Evolutionary conservation across 1,140 invertebrate genomes (phyloP), one percentile per base, ranked within the genome.

Genomic region (Temnothorax curvispinosus): DNA sequence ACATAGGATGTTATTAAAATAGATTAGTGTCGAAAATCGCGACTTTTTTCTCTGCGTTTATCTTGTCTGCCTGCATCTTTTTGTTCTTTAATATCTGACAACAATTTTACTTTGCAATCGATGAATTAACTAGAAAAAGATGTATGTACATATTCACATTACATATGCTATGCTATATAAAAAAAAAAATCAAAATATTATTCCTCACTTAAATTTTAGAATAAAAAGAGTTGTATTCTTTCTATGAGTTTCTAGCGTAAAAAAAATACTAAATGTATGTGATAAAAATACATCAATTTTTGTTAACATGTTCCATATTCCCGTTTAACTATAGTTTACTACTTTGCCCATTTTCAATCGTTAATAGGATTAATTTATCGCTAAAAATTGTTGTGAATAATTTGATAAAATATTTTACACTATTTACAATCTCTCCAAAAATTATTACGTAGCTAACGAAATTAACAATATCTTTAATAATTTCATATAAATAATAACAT

Each of bases 1-100:
- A 38, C 78, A 21, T 60, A 9, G 54, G 52, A 60, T 27, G 69
- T 84, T 84, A 84, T 84, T 75, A 84, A 84, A 84, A 84, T 74
- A 84, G 69, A 75, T 84, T 84, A 84, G 47, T 41, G 41, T 60
- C 44, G 54, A 44, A 62, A 60, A 80, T 54, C 32, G 77, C 35
- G 67, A 72, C 11, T 11, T 64, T 18, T 18, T 7, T 32, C 11
- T 50, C 44, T 32, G 13, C 13, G 9, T 18, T 32, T 3, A 54
- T 58, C 7, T 5, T 1, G 35, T 44, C 11, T 47, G 3, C 13
- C 13, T 15, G 5, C 5, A 15, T 4, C 47, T 77, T 50, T 18
- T 7, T 27, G 32, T 54, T 54, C 2, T 38, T 65, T 76, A 47
- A 77, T 11, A 47, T n/a, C 5, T 13, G 15, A 77, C 15, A 64